These are phyloP conservation scores for Drosophila oshimai DNA, from an alignment of 1,140 invertebrate genomes.

Conservation along the genomic window DNA sequence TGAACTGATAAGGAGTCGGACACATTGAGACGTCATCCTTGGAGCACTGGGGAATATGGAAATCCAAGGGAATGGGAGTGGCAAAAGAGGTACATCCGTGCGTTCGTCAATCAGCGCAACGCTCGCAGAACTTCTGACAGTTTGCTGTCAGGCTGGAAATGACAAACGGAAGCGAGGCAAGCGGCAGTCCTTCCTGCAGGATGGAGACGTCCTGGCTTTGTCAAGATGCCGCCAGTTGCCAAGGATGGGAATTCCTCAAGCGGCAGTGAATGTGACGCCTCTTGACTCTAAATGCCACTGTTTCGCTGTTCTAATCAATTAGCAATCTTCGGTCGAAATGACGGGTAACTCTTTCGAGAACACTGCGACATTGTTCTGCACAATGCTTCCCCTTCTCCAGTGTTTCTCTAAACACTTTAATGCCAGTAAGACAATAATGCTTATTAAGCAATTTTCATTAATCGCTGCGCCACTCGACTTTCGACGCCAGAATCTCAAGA, in stretches of 20 bases:
- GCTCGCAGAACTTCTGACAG: slow-evolving; percentile 67
- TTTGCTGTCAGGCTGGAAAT: slow-evolving; percentile 70
- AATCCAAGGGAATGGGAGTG: background rate
- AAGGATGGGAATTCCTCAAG: slow-evolving; percentile 2
- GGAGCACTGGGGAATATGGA: background rate
- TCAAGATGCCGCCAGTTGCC: slow-evolving; percentile 18
- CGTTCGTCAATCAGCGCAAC: slow-evolving; percentile 62
- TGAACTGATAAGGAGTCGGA: slow-evolving; percentile 52
- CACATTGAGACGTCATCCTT: slow-evolving; percentile 32
- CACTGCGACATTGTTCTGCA: slow-evolving; percentile 54
- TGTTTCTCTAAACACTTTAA: slow-evolving; percentile 74
- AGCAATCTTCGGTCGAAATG: slow-evolving; percentile 29
- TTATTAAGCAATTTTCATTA: slow-evolving; percentile 81
- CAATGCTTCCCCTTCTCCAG: slow-evolving; percentile 25
- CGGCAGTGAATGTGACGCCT: background rate
- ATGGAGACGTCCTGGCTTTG: slow-evolving; percentile 5
- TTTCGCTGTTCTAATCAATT: slow-evolving; percentile 62
- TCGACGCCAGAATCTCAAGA: slow-evolving; percentile 63
- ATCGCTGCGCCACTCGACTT: slow-evolving; percentile 70
- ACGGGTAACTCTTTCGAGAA: slow-evolving; percentile 54
- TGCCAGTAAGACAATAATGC: slow-evolving; percentile 77
- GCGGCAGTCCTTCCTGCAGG: slow-evolving; percentile 40
- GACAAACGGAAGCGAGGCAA: slow-evolving; percentile 68
- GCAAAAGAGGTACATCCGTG: slow-evolving; percentile 31
- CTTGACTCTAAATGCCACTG: slow-evolving; percentile 6